Base-by-base conservation (phyloP, 2,797 vertebrate genomes). In the Acipenser transmontanus region DNA sequence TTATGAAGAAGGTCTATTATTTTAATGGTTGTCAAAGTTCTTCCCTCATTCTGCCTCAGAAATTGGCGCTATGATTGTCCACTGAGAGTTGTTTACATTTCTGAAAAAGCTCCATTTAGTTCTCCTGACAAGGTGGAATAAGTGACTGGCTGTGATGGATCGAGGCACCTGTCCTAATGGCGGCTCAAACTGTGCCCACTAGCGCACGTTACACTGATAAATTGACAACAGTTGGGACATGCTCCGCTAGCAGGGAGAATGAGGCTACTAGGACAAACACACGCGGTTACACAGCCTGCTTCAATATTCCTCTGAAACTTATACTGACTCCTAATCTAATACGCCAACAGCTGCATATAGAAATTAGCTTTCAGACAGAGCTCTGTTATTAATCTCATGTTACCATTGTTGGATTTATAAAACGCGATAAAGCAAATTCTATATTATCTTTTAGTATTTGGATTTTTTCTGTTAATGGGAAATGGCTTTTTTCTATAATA, bases 181-280 rank as follows among this genome's bases (percentile, higher is more conserved):
- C 91, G 91, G 92, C 93, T 97, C 95, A 97, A 93, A 97, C 96
- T 98, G 96, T 98, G 96, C 96, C 94, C 93, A 98, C 93, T 91
- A 96, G 95, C 92, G 95, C 96, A 97, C 90, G 91, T 87, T 96
- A 98, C 96, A 91, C 93, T 99, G 96, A 99, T 96, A 96, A 98
- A 99, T 99, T 94, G 95, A 97, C 94, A 96, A 94, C 95, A 95
- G 94, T 95, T 95, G 93, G 94, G 94, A 95, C 91, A 93, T 93
- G 94, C 92, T 95, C 93, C 80, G 92, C 92, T 91, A 91, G 92
- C 91, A 92, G 90, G 89, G 87, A 94, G 93, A 97, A 93, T 91
- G 92, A 92, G 94, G 92, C 94, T 89, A 92, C 71, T 82, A 95
- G 95, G 95, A 95, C 94, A 91, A 91, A 90, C 85, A 87, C 86